A percentile compares a stretch with the other conserved stretches of the same genome.
phyloP scores from a whole-genome alignment of 2,888 invertebrate genomes.

The Hanleya hanleyi region DNA sequence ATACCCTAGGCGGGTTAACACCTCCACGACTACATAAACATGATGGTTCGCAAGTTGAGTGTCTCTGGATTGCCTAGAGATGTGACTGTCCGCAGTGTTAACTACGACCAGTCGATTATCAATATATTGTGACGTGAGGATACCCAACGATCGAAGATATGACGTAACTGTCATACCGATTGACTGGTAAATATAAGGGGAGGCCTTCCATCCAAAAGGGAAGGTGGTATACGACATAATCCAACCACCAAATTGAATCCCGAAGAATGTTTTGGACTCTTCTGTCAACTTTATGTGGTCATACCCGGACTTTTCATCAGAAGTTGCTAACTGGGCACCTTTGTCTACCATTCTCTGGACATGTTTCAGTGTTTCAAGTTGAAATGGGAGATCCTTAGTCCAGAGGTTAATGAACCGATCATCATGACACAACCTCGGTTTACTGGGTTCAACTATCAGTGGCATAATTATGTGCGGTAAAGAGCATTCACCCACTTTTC shows the following conservation, averaged over 20 bases:
- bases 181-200: slow-evolving; percentile 22
- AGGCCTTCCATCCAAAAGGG: slow-evolving; percentile 22
- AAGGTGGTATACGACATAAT: slow-evolving; percentile 12
- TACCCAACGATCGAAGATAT: slow-evolving; percentile 12
- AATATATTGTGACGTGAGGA: slow-evolving; percentile 16
- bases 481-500: slow-evolving; percentile 14
- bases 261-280: slow-evolving; percentile 18
- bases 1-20: slow-evolving; percentile 19
- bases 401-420: slow-evolving; percentile 18
- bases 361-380: slow-evolving; percentile 13
- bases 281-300: slow-evolving; percentile 19
- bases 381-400: slow-evolving; percentile 11
- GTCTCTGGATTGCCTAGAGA: not conserved
- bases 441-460: slow-evolving; percentile 15
- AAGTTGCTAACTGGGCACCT: slow-evolving; percentile 1
- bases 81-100: not conserved
- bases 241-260: slow-evolving; percentile 25
- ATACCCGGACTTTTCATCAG: slow-evolving; percentile 23
- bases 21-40: not conserved
- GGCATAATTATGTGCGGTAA: not conserved
- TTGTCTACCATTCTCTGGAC: slow-evolving; percentile 19
- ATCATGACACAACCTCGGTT: slow-evolving; percentile 28
- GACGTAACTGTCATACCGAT: slow-evolving; percentile 16
- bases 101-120: slow-evolving; percentile 25
- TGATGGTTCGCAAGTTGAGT: not conserved